These are phyloP conservation scores for Gadopsis marmoratus DNA, from an alignment of 2,797 vertebrate genomes.

Conservation along the genomic window DNA sequence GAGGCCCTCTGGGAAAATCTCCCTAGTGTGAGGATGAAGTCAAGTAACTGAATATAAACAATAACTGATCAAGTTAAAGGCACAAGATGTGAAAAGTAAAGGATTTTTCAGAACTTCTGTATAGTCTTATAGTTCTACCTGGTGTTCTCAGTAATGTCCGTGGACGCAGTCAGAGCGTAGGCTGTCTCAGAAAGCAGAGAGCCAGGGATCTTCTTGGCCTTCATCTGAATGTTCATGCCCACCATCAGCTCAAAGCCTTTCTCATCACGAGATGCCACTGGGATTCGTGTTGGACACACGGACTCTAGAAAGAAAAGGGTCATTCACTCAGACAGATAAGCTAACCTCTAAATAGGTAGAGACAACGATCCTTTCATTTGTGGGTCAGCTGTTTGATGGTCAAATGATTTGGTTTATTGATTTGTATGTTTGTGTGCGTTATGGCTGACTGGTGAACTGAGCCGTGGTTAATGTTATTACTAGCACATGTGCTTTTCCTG, in stretches of 20 bases:
- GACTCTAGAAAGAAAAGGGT: conserved; percentile 78
- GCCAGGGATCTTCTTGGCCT: conserved; percentile 82
- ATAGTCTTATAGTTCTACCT: conserved; percentile 63
- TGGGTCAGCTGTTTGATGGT: background rate
- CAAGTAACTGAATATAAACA: background rate
- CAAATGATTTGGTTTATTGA: background rate
- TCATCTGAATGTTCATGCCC: conserved; percentile 85
- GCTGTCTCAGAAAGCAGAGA: conserved; percentile 84
- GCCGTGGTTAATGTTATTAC: too few relatives aligned
- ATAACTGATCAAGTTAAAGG: background rate
- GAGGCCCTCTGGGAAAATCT: conserved; percentile 89
- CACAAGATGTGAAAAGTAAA: background rate
- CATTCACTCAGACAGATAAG: background rate
- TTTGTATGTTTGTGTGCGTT: background rate
- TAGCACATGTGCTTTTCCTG: too few relatives aligned
- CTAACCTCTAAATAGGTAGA: background rate
- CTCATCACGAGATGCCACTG: conserved; percentile 87
- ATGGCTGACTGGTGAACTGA: too few relatives aligned
- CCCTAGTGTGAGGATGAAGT: conserved; percentile 67
- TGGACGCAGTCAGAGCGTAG: conserved; percentile 70
- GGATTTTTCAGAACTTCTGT: background rate
- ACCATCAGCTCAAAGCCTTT: conserved; percentile 88
- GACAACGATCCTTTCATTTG: background rate
- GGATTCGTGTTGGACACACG: conserved; percentile 88
- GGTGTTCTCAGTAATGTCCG: conserved; percentile 86